These are phyloP conservation scores for Zootoca vivipara DNA, from an alignment of 2,113 vertebrate species.

Conservation along the genomic window DNA sequence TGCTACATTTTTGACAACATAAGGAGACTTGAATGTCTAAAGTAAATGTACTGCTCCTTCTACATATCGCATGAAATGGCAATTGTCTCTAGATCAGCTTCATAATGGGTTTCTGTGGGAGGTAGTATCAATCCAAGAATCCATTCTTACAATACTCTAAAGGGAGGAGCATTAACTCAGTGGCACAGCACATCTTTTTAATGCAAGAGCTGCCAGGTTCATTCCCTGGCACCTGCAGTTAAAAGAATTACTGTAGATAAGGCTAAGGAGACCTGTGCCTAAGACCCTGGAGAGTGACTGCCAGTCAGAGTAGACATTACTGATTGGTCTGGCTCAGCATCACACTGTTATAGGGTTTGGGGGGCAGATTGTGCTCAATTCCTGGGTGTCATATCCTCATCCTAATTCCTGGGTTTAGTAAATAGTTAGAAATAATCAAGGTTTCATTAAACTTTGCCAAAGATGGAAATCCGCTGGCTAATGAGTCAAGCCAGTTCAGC, in stretches of 20 bases:
- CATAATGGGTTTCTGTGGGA: background rate
- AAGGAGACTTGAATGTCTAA: slow-evolving; percentile 55
- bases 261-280: background rate
- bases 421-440: too few species aligned
- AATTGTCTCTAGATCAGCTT: slow-evolving; percentile 58
- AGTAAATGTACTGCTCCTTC: slow-evolving; percentile 46
- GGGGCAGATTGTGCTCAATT: too few species aligned
- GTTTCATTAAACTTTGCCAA: too few species aligned
- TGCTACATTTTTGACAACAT: slow-evolving; percentile 29
- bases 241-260: background rate
- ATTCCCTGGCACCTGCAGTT: background rate
- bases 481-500: too few species aligned
- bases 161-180: background rate
- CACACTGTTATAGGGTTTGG: too few species aligned
- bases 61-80: slow-evolving; percentile 16
- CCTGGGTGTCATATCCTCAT: too few species aligned
- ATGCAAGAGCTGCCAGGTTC: background rate
- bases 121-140: background rate
- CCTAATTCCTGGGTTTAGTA: too few species aligned
- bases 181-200: background rate
- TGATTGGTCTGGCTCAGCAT: background rate
- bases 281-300: background rate
- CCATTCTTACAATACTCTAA: background rate
- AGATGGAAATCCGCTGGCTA: too few species aligned
- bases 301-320: background rate